phyloP scores from a whole-genome alignment of 2,113 vertebrate species.

The Athene noctua region DNA sequence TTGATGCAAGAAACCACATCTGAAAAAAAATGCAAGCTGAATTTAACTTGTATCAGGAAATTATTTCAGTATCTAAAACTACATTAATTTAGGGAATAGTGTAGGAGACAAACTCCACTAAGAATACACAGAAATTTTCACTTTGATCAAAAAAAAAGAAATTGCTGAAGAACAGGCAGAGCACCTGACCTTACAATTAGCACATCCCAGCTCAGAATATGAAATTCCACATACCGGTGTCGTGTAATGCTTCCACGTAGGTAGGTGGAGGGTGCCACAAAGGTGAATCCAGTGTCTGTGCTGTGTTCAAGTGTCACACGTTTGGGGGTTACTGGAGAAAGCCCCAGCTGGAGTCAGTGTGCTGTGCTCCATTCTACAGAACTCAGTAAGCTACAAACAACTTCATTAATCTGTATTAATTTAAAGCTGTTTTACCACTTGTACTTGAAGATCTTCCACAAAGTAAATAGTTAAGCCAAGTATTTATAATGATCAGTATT shows the following conservation, averaged over 20 bases:
- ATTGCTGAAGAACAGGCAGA: background rate
- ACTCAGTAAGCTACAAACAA: background rate
- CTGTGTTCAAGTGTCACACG: background rate
- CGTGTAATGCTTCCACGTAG: rapidly evolving
- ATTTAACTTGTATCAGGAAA: background rate
- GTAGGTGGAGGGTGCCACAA: background rate
- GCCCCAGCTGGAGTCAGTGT: background rate
- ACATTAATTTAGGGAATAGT: background rate
- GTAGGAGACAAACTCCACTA: background rate
- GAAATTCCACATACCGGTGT: background rate
- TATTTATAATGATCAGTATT: background rate
- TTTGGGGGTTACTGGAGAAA: background rate
- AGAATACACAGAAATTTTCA: background rate
- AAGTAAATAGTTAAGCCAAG: background rate
- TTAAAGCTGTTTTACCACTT: background rate
- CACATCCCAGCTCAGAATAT: background rate
- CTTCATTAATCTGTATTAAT: background rate
- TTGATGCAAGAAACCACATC: background rate
- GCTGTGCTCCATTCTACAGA: background rate
- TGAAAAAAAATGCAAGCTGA: background rate
- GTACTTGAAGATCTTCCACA: background rate
- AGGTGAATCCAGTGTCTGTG: background rate
- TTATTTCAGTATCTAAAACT: background rate
- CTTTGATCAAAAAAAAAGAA: background rate
- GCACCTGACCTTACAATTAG: background rate